These are phyloP conservation scores for Drosophila ambigua DNA, from an alignment of 1,140 invertebrate species.

Conservation along the genomic window DNA sequence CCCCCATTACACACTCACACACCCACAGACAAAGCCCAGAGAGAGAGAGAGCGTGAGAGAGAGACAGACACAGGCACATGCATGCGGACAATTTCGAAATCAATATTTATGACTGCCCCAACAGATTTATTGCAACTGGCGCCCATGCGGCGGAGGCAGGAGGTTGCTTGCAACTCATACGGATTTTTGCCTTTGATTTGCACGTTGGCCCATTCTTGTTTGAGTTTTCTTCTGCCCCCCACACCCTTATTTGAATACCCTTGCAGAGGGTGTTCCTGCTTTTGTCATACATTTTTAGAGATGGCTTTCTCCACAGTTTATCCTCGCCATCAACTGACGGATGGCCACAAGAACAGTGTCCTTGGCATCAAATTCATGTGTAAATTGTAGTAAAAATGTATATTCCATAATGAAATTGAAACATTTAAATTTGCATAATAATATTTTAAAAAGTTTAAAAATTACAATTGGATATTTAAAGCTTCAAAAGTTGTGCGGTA, in stretches of 20 bases:
- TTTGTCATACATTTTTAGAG: too few relatives aligned
- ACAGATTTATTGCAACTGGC: constrained; percentile 76
- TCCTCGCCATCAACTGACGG: too few relatives aligned
- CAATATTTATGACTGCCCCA: constrained; percentile 79
- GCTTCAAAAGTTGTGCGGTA: not conserved
- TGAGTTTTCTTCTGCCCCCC: not conserved
- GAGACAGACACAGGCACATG: constrained; percentile 30
- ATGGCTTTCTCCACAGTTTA: too few relatives aligned
- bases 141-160: constrained; percentile 2
- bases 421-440: too few relatives aligned
- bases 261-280: too few relatives aligned
- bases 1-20: not conserved
- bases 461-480: too few relatives aligned
- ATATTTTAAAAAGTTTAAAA: too few relatives aligned
- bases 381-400: too few relatives aligned
- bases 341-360: too few relatives aligned
- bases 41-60: constrained; percentile 16
- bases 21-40: constrained; percentile 1
- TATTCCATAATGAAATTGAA: too few relatives aligned
- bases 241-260: not conserved
- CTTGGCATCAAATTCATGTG: too few relatives aligned
- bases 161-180: constrained; percentile 18
- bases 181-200: constrained; percentile 66
- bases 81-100: constrained; percentile 74
- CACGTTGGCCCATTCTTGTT: constrained; percentile 53